Evolutionary conservation across 2,797 vertebrate species (phyloP).

Genomic region (Aldrovandia affinis): DNA sequence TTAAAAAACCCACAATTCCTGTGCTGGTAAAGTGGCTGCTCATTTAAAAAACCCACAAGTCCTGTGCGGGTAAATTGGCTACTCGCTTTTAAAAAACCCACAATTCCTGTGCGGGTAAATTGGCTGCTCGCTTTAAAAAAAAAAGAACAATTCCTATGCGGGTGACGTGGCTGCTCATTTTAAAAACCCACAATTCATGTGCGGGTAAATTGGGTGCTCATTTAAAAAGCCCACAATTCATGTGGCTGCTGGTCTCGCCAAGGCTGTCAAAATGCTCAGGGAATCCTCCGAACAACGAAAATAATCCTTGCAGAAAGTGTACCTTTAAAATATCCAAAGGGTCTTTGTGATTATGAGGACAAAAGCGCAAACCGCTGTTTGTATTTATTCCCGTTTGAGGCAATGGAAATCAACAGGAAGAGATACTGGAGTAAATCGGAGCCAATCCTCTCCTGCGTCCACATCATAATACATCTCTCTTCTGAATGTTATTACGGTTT

Average conservation of each 20-base stretch:
- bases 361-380: neutral
- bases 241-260: neutral
- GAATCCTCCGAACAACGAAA: neutral
- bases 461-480: constrained; percentile 41
- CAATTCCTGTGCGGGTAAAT: neutral
- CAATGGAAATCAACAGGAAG: constrained; percentile 15
- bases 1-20: neutral
- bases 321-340: neutral
- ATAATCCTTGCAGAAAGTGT: neutral
- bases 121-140: too few relatives aligned
- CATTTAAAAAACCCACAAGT: neutral
- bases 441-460: neutral
- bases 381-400: constrained; percentile 27
- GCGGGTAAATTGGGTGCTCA: neutral
- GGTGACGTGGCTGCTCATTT: too few relatives aligned
- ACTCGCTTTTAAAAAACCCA: neutral
- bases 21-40: neutral
- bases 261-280: neutral
- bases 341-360: neutral
- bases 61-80: neutral
- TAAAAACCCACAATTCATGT: neutral
- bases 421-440: neutral
- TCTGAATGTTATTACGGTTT: constrained; percentile 48
- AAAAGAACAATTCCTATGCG: neutral
- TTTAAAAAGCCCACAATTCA: too few relatives aligned